Evolutionary conservation across 2,888 invertebrate species (phyloP).

Genomic region (Dolichopus griseipennis): DNA sequence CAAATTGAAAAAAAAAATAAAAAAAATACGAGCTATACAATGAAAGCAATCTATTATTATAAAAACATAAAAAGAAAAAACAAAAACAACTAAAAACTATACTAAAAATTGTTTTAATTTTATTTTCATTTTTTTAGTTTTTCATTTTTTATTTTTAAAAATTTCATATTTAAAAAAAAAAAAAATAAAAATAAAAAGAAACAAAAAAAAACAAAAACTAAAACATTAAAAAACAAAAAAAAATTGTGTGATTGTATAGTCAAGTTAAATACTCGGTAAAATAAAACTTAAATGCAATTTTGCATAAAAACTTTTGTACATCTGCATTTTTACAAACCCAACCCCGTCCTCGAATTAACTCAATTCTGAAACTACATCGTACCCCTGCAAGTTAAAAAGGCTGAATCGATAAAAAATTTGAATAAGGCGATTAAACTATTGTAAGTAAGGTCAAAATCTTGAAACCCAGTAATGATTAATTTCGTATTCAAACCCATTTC

Average conservation of each 20-base stretch:
- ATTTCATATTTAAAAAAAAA: neutral
- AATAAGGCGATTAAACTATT: too few species aligned
- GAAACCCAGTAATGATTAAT: too few species aligned
- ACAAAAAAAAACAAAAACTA: too few species aligned
- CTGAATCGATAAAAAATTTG: too few species aligned
- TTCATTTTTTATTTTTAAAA: neutral
- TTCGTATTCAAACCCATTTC: too few species aligned
- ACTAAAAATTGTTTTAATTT: neutral
- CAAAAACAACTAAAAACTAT: neutral
- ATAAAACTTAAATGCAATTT: slow-evolving; percentile 6
- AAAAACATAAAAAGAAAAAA: neutral
- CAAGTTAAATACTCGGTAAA: slow-evolving; percentile 1
- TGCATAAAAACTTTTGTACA: slow-evolving; percentile 3
- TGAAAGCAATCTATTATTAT: neutral
- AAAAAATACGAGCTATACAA: slow-evolving; percentile 1
- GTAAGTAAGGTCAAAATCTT: too few species aligned
- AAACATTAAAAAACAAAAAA: neutral
- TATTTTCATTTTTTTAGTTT: neutral
- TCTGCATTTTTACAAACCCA: neutral
- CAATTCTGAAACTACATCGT: too few species aligned
- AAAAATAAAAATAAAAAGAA: neutral
- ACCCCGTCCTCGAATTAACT: too few species aligned
- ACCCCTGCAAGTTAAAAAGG: too few species aligned
- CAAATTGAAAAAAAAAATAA: neutral
- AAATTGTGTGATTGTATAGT: slow-evolving; percentile 6